Conservation (phyloP, 2,888 invertebrate species). For the Eupsilia transversa region DNA sequence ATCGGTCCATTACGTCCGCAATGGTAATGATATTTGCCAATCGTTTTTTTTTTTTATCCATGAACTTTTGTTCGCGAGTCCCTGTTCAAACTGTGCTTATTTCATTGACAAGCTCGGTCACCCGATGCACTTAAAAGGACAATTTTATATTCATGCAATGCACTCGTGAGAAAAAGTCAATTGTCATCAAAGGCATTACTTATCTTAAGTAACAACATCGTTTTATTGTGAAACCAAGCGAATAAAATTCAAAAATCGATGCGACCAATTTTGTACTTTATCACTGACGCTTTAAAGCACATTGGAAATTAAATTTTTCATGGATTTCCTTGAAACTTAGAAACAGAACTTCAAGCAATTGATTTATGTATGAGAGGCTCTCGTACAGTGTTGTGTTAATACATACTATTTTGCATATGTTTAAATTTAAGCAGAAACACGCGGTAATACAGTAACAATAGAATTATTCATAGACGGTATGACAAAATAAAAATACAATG, state of each 20-base stretch:
- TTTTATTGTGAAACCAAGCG: constrained; percentile 54
- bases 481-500: constrained; percentile 50
- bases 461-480: constrained; percentile 47
- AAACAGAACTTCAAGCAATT: constrained; percentile 50
- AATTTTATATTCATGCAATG: not conserved
- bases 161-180: constrained; percentile 40
- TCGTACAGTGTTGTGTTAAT: constrained; percentile 24
- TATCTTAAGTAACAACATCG: constrained; percentile 45
- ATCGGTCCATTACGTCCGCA: constrained; percentile 52
- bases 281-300: constrained; percentile 44
- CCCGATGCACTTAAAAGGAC: constrained; percentile 17
- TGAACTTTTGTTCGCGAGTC: constrained; percentile 24
- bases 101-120: constrained; percentile 1
- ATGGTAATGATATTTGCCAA: constrained; percentile 49
- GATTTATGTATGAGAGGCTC: constrained; percentile 48
- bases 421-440: constrained; percentile 43
- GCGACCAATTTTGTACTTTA: constrained; percentile 60
- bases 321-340: constrained; percentile 58
- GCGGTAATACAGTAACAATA: constrained; percentile 40
- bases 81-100: not conserved
- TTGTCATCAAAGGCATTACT: constrained; percentile 39
- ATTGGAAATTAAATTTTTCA: constrained; percentile 43
- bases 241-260: constrained; percentile 43
- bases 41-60: constrained; percentile 26
- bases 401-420: constrained; percentile 39